Base-by-base conservation (phyloP, 1,140 invertebrate species). In the Euura saliciscinereae region DNA sequence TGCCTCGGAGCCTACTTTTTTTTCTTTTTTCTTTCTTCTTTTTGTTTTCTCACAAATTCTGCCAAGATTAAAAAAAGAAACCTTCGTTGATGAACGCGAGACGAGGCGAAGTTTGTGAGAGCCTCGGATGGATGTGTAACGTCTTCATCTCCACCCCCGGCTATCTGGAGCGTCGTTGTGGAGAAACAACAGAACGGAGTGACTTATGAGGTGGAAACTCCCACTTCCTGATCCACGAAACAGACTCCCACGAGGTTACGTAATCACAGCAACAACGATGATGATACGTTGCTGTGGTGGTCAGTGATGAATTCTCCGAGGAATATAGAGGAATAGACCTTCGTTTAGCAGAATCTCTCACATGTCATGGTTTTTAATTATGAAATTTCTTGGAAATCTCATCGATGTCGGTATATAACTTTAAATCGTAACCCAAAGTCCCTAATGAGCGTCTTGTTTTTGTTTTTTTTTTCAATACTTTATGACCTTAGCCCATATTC, bases 211-310 rank as follows among this genome's bases (percentile, higher is more conserved):
- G 46, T 51, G 46, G 46, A 51, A 51, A 28, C 75, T 79, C 78
- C 77, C 73, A 80, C 75, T 80, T 80, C 77, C 78, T 78, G 78
- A 73, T 80, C 77, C 78, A 76, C 77, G 73, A 79, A 45, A 73
- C 69, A 51, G 66, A 59, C 78, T 79, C 78, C 78, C 78, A 79
- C 78, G 78, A 76, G 74, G 46, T 51, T 51, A 51, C 46, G 11
- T 51, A 51, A 51, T 51, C 46, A 51, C 46, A 51, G 11, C n/a
- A 51, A 51, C 46, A 51, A 51, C 2, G 46, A 51, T 51, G 46
- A 51, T 51, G 46, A 51, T 51, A 51, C 46, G 7, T 51, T n/a
- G 46, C 46, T 51, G 11, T n/a, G 46, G 11, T n/a, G 46, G 46
- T 7, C 46, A 51, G 46, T 51, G 46, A 51, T 51, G 46, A 51